phyloP scores from a whole-genome alignment of 2,113 vertebrate species.

The Sterrhoptilus dennistouni region DNA sequence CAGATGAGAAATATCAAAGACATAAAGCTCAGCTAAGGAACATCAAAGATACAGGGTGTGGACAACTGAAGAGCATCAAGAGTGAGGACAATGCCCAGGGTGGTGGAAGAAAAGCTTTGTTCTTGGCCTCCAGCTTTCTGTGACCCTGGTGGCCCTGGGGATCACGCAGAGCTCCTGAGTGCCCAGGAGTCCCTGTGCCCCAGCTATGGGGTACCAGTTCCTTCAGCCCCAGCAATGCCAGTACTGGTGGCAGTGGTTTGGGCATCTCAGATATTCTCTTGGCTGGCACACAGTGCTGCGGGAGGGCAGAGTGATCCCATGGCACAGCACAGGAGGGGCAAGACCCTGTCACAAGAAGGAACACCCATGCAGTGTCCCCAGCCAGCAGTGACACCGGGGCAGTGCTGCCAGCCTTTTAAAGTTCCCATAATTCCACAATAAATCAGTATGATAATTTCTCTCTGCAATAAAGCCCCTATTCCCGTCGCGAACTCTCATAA shows the following conservation, averaged over 20 bases:
- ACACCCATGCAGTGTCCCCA: background rate
- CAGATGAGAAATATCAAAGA: background rate
- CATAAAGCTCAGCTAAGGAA: background rate
- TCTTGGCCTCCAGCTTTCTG: background rate
- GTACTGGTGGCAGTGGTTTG: fast-evolving
- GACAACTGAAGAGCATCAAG: background rate
- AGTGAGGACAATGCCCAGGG: fast-evolving
- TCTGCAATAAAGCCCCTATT: slow-evolving; percentile 53
- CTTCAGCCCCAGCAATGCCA: background rate
- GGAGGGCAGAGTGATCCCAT: background rate
- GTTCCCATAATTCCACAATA: slow-evolving; percentile 46
- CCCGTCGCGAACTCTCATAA: slow-evolving; percentile 57
- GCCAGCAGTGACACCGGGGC: background rate
- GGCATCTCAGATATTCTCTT: background rate
- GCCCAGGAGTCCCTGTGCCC: background rate
- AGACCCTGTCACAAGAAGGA: fast-evolving
- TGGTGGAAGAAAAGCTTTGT: background rate
- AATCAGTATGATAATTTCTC: slow-evolving; percentile 68
- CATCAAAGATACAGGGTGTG: too few species aligned
- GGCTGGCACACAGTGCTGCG: fast-evolving
- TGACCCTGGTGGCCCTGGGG: fast-evolving
- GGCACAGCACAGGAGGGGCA: background rate
- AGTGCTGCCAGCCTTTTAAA: slow-evolving; percentile 16
- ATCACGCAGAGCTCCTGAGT: background rate
- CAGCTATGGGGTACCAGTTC: fast-evolving